These are phyloP conservation scores for Anastatus disparis DNA, from an alignment of 1,140 invertebrate genomes.

Conservation along the genomic window DNA sequence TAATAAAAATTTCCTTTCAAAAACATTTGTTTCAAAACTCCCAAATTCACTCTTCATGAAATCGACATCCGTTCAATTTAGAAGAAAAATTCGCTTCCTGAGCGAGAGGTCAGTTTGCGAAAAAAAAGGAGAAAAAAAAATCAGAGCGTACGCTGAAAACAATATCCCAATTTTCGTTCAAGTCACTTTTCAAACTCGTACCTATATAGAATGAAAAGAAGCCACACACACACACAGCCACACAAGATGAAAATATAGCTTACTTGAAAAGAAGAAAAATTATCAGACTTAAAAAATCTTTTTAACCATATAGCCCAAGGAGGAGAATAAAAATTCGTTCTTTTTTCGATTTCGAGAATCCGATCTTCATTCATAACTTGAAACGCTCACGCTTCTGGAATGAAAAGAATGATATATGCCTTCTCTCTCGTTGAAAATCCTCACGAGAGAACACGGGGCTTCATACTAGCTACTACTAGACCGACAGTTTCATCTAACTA, in stretches of 20 bases:
- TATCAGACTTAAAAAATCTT: slow-evolving; percentile 14
- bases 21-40: too few relatives aligned
- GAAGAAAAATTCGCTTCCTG: too few relatives aligned
- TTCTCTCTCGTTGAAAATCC: background rate
- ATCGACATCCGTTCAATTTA: too few relatives aligned
- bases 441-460: too few relatives aligned
- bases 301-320: too few relatives aligned
- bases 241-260: background rate
- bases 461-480: too few relatives aligned
- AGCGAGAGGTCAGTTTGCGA: too few relatives aligned
- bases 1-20: too few relatives aligned
- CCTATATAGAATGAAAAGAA: background rate
- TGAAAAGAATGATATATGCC: slow-evolving; percentile 24
- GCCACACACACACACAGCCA: background rate
- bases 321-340: background rate
- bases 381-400: background rate
- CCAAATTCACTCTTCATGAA: too few relatives aligned
- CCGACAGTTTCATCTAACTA: background rate
- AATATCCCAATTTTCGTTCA: slow-evolving; percentile 12
- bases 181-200: slow-evolving; percentile 1
- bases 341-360: background rate
- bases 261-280: background rate
- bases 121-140: too few relatives aligned
- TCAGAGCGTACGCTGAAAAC: slow-evolving; percentile 6
- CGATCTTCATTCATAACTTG: slow-evolving; percentile 18